These are phyloP conservation scores for Halichoeres trimaculatus DNA, from an alignment of 2,113 vertebrate genomes.

Conservation along the genomic window DNA sequence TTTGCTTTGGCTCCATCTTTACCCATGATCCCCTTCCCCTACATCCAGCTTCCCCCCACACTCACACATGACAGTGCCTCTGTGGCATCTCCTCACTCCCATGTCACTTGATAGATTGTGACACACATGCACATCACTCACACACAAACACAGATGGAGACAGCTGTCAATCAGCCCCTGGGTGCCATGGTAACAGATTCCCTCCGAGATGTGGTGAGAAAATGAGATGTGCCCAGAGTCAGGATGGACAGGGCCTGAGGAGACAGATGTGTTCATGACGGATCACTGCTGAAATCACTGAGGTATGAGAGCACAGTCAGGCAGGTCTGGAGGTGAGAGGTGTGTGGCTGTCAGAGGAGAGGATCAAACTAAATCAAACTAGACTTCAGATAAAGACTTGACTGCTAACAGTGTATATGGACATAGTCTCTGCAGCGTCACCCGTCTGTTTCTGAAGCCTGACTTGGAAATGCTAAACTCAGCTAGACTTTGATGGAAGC, in stretches of 20 bases:
- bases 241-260: slow-evolving; percentile 6
- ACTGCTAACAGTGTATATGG: no score
- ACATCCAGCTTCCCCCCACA: slow-evolving; percentile 30
- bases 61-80: slow-evolving; percentile 35
- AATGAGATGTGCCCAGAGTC: slow-evolving; percentile 32
- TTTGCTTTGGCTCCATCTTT: background rate
- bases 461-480: no score
- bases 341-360: no score
- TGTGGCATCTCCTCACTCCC: slow-evolving; percentile 38
- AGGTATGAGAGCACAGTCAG: no score
- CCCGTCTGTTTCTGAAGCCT: no score
- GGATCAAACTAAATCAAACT: no score
- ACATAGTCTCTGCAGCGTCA: no score
- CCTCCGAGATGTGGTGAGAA: slow-evolving; percentile 22
- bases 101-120: slow-evolving; percentile 41
- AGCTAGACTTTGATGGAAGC: no score
- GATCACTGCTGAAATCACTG: background rate
- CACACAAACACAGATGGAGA: slow-evolving; percentile 31
- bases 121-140: slow-evolving; percentile 7
- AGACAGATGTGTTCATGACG: no score
- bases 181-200: slow-evolving; percentile 64
- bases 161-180: slow-evolving; percentile 66
- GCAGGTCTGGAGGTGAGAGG: background rate
- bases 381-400: no score
- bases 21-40: slow-evolving; percentile 3